phyloP scores from a whole-genome alignment of 1,140 invertebrate species.

The Pseudomyrmex gracilis region DNA sequence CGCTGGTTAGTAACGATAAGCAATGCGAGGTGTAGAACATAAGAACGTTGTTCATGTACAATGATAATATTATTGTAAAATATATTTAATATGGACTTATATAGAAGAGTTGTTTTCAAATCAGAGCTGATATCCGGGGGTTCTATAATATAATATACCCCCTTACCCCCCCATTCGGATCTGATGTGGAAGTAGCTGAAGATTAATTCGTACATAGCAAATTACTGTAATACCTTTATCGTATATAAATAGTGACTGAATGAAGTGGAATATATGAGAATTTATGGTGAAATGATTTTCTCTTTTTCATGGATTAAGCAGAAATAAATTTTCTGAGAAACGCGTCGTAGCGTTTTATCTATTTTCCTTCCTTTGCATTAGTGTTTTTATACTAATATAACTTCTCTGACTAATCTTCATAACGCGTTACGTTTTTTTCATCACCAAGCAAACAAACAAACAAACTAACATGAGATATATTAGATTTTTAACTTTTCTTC shows the following conservation, averaged over 20 bases:
- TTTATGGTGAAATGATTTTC: conserved; percentile 73
- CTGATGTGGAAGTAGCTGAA: conserved; percentile 77
- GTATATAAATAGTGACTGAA: conserved; percentile 80
- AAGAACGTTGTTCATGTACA: conserved; percentile 83
- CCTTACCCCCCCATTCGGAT: conserved; percentile 66
- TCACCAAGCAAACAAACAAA: neutral
- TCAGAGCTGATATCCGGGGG: conserved; percentile 71
- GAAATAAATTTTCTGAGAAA: conserved; percentile 76
- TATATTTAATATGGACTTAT: conserved; percentile 85
- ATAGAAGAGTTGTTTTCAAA: conserved; percentile 79
- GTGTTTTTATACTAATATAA: conserved; percentile 60
- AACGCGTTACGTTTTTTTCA: conserved; percentile 36
- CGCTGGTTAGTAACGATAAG: conserved; percentile 76
- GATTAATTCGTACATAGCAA: conserved; percentile 79
- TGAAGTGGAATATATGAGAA: conserved; percentile 79
- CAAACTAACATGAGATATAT: conserved; percentile 2
- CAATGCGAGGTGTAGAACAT: conserved; percentile 81
- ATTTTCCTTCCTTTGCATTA: conserved; percentile 67
- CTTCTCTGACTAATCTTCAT: conserved; percentile 45
- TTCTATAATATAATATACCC: conserved; percentile 27
- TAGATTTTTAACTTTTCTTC: conserved; percentile 16
- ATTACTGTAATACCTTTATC: conserved; percentile 80
- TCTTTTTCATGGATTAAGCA: conserved; percentile 72
- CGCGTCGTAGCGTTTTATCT: conserved; percentile 63
- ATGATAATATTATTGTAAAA: conserved; percentile 85